Evolutionary conservation across 2,797 vertebrate genomes (phyloP), one percentile per base, ranked within the genome.

Genomic region (Picus viridis): DNA sequence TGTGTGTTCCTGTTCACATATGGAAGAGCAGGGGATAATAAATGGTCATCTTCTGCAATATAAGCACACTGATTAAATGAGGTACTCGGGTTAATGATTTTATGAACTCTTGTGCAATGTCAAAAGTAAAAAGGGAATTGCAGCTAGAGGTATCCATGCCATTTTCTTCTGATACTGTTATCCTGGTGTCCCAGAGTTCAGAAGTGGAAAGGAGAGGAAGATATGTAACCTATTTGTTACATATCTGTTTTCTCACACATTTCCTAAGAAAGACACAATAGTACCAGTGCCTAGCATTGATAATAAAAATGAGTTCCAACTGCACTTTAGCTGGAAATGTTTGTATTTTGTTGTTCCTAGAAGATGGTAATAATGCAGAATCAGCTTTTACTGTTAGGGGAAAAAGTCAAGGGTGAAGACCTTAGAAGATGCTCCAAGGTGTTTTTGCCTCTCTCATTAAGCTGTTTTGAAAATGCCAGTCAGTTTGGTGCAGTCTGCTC

Each of bases 381-480:
- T 81, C 63, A 79, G 24, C 36, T 62, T 20, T 58, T 87, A 36
- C 64, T 81, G 30, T 64, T 94, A 62, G 49, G 72, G 63, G 68
- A 71, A 70, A 41, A 14, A 88, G 27, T 56, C 61, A 71, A 58
- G 62, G 59, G 53, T 89, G 65, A 95, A 76, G 67, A 83, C 86
- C 64, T 94, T 90, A 47, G 9, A 85, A 91, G 57, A 72, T 67
- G 36, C 75, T 95, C 65, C 16, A 29, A 94, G 65, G 57, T 94
- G 39, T n/a, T 89, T 90, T 82, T 77, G 51, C 12, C 54, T 77
- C 73, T 86, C 81, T 94, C 75, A 58, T 94, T 93, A 93, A 85
- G 30, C 49, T 83, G 61, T 88, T 95, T 85, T 63, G 78, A 94
- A 96, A 94, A 90, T 83, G 41, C 32, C 45, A 81, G 77, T 91